phyloP scores from a whole-genome alignment of 2,888 invertebrate genomes.

The Abrostola triplasia region DNA sequence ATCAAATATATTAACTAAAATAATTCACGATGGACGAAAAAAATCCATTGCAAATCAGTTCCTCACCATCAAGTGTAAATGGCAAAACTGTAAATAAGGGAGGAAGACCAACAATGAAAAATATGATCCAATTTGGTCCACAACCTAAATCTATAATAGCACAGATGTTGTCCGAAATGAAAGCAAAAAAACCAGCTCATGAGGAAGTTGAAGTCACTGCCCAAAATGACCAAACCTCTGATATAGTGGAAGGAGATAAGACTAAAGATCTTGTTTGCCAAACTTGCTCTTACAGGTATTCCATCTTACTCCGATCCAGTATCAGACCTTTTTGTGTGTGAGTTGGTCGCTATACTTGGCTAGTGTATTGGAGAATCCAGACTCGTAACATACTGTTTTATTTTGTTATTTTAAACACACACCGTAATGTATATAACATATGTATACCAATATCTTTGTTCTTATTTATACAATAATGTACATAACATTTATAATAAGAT shows the following conservation, averaged over 20 bases:
- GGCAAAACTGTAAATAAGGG: slow-evolving; percentile 55
- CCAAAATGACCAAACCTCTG: slow-evolving; percentile 18
- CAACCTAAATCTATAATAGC: slow-evolving; percentile 78
- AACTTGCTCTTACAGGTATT: slow-evolving; percentile 43
- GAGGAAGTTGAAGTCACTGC: slow-evolving; percentile 24
- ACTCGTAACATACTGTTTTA: too few relatives aligned
- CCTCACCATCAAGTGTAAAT: slow-evolving; percentile 8
- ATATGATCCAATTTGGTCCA: slow-evolving; percentile 68
- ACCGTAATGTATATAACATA: too few relatives aligned
- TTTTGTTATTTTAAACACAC: too few relatives aligned
- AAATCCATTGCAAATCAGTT: slow-evolving; percentile 64
- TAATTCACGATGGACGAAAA: slow-evolving; percentile 52
- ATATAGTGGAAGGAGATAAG: slow-evolving; percentile 15
- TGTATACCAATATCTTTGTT: too few relatives aligned
- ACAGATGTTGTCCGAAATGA: slow-evolving; percentile 65
- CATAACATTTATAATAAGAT: too few relatives aligned
- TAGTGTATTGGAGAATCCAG: too few relatives aligned
- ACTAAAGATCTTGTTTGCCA: slow-evolving; percentile 26
- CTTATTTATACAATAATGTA: too few relatives aligned
- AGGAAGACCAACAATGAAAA: slow-evolving; percentile 71
- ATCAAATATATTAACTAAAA: neutral
- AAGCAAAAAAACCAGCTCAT: slow-evolving; percentile 29
- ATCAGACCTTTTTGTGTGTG: too few relatives aligned
- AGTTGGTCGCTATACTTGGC: too few relatives aligned
- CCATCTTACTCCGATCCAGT: too few relatives aligned